A percentile compares a stretch with the other conserved stretches of the same genome.
phyloP scores from a whole-genome alignment of 2,888 invertebrate species.

The Dolichomitus sp. region DNA sequence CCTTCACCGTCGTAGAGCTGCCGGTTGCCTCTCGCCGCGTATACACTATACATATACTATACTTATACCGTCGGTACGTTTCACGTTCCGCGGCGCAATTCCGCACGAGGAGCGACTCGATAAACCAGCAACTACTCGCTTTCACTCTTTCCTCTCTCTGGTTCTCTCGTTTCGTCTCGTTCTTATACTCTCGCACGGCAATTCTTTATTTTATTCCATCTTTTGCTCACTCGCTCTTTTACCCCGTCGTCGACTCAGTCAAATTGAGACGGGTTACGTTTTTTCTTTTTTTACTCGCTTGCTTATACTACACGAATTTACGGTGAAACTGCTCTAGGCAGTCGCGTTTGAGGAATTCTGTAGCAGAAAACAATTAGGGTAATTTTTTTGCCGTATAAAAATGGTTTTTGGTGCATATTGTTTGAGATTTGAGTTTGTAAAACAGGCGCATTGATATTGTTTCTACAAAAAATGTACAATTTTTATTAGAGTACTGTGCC shows the following conservation, averaged over 20 bases:
- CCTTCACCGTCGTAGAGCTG: too few relatives aligned
- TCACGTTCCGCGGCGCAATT: conserved; percentile 77
- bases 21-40: conserved; percentile 59
- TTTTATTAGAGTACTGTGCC: too few relatives aligned
- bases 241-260: conserved; percentile 52
- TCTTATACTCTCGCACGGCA: conserved; percentile 46
- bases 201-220: conserved; percentile 66
- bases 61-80: conserved; percentile 27
- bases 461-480: too few relatives aligned
- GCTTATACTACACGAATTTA: conserved; percentile 11
- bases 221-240: conserved; percentile 53
- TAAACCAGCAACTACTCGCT: conserved; percentile 82
- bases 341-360: background rate
- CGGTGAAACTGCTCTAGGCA: background rate
- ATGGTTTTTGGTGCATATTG: background rate
- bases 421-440: too few relatives aligned
- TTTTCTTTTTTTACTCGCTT: conserved; percentile 21
- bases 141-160: conserved; percentile 67
- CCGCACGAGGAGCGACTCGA: conserved; percentile 81
- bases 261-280: conserved; percentile 43
- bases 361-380: conserved; percentile 8
- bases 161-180: conserved; percentile 45
- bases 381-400: conserved; percentile 12
- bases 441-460: too few relatives aligned
- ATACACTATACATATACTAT: conserved; percentile 22